Evolutionary conservation across 2,888 invertebrate genomes (phyloP).

Genomic region (Drosophila eohydei): DNA sequence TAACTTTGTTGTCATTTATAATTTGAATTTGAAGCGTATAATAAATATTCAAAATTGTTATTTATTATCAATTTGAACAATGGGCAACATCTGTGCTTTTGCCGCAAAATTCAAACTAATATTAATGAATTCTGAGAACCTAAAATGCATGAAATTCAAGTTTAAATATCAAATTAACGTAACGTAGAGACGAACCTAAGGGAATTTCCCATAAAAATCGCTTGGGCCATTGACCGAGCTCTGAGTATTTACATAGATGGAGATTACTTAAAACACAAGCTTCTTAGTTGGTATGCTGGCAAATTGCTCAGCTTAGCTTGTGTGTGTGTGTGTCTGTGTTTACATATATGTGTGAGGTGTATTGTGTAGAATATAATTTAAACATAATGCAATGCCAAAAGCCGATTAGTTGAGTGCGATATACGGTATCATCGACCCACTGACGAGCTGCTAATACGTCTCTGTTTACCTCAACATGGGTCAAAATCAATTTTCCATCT

Average conservation of each 20-base stretch:
- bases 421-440: not conserved
- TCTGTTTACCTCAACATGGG: slow-evolving; percentile 7
- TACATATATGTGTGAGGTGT: not conserved
- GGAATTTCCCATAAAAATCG: not conserved
- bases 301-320: not conserved
- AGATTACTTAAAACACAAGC: slow-evolving; percentile 11
- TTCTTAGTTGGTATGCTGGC: not conserved
- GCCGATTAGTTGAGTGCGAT: slow-evolving; percentile 10
- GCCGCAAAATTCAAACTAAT: not conserved
- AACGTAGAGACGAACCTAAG: too few species aligned
- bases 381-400: slow-evolving; percentile 9
- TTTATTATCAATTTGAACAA: not conserved
- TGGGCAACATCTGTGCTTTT: not conserved
- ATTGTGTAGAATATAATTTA: slow-evolving; percentile 6
- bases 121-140: not conserved
- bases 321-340: not conserved
- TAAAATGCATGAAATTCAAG: not conserved
- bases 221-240: not conserved
- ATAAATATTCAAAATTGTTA: not conserved
- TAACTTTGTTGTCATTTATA: not conserved
- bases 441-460: not conserved
- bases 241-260: not conserved
- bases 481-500: slow-evolving; percentile 28
- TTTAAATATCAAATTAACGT: not conserved
- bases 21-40: not conserved